Conservation (phyloP, 2,888 invertebrate species). For the Dorcus hopei region DNA sequence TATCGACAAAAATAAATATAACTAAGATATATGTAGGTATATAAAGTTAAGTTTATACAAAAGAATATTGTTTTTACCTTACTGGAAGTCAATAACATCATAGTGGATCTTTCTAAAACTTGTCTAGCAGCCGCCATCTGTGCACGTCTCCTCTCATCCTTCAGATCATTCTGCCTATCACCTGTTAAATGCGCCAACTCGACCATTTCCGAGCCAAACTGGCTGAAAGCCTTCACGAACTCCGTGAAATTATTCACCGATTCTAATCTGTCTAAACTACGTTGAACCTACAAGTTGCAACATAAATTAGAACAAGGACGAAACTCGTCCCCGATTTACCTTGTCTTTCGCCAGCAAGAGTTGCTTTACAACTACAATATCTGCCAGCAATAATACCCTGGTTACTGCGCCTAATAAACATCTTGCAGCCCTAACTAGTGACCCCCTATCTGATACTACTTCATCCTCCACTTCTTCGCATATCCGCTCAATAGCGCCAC, state of each 20-base stretch:
- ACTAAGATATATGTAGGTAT: no score
- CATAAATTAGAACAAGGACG: neutral
- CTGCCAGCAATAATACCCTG: conserved; percentile 90
- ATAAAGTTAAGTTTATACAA: no score
- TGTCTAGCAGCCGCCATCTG: conserved; percentile 96
- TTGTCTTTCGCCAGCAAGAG: conserved; percentile 93
- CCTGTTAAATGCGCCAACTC: conserved; percentile 93
- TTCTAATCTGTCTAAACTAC: conserved; percentile 79
- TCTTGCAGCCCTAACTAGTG: conserved; percentile 87
- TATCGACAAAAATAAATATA: no score
- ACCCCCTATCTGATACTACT: conserved; percentile 57
- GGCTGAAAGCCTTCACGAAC: conserved; percentile 97
- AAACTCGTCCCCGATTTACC: conserved; percentile 50
- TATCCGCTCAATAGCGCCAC: conserved; percentile 86
- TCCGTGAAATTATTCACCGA: conserved; percentile 91
- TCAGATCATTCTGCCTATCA: conserved; percentile 76
- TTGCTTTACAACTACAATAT: conserved; percentile 96
- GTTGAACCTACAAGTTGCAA: conserved; percentile 59
- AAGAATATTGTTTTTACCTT: conserved; percentile 60
- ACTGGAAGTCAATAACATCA: conserved; percentile 94
- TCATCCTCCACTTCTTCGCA: conserved; percentile 73
- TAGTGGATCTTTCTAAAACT: conserved; percentile 92
- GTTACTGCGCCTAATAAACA: conserved; percentile 94
- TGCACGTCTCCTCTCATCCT: conserved; percentile 90
- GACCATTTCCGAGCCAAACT: conserved; percentile 98